Evolutionary conservation across 1,140 invertebrate species (phyloP).

Genomic region (Myzus persicae): DNA sequence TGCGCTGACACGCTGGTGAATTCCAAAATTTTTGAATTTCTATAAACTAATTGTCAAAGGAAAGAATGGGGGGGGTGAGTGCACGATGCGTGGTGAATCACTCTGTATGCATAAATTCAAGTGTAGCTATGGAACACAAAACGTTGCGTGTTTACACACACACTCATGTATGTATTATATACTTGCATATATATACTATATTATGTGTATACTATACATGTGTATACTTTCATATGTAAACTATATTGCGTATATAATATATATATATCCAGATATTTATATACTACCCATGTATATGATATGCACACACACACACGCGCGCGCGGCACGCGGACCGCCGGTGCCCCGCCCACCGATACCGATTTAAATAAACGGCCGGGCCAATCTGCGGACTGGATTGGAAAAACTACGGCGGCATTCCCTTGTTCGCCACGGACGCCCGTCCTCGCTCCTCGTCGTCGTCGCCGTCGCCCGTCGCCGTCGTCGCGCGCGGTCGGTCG

Average conservation of each 20-base stretch:
- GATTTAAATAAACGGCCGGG: constrained; percentile 54
- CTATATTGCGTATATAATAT: too few relatives aligned
- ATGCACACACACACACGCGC: too few relatives aligned
- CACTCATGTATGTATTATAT: neutral
- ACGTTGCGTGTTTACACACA: neutral
- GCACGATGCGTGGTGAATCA: neutral
- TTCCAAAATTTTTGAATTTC: too few relatives aligned
- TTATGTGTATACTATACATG: too few relatives aligned
- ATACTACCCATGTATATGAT: neutral
- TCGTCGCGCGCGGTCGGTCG: neutral
- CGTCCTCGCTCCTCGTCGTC: neutral
- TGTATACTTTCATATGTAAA: too few relatives aligned
- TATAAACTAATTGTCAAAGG: too few relatives aligned
- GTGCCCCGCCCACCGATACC: constrained; percentile 41
- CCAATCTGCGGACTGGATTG: constrained; percentile 54
- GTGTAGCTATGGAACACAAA: neutral
- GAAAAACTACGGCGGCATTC: constrained; percentile 43
- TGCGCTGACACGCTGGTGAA: too few relatives aligned
- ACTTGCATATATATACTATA: too few relatives aligned
- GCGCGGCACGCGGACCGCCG: neutral
- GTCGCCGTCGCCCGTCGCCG: neutral
- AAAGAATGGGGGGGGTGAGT: too few relatives aligned
- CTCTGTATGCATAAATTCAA: neutral
- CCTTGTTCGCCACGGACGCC: neutral
- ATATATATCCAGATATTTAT: too few relatives aligned